Conservation (phyloP, 2,888 invertebrate genomes). For the Arge pagana region DNA sequence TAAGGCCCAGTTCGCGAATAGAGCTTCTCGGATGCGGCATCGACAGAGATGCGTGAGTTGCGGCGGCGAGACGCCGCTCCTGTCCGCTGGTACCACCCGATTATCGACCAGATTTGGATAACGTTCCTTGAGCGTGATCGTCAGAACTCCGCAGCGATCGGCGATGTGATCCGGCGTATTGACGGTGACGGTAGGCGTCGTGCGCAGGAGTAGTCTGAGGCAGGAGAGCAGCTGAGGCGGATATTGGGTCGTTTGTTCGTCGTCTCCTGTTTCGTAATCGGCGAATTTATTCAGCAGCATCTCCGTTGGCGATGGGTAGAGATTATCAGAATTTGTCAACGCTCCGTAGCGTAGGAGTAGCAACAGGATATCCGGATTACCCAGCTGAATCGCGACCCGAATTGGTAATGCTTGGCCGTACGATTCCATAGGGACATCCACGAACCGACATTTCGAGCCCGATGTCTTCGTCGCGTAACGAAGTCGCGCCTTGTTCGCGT, state of each 20-base stretch:
- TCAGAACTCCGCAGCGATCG: slow-evolving; percentile 44
- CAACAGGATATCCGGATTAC: slow-evolving; percentile 74
- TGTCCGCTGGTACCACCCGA: slow-evolving; percentile 64
- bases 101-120: slow-evolving; percentile 63
- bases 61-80: slow-evolving; percentile 68
- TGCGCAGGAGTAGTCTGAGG: slow-evolving; percentile 70
- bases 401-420: slow-evolving; percentile 76
- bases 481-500: slow-evolving; percentile 71
- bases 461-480: slow-evolving; percentile 42
- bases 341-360: slow-evolving; percentile 66
- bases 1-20: slow-evolving; percentile 73
- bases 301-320: slow-evolving; percentile 67
- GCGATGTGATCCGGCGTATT: slow-evolving; percentile 49
- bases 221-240: slow-evolving; percentile 74
- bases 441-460: slow-evolving; percentile 63
- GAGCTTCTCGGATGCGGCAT: slow-evolving; percentile 68
- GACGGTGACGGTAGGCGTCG: slow-evolving; percentile 63
- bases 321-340: slow-evolving; percentile 63
- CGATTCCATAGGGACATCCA: slow-evolving; percentile 82
- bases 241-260: slow-evolving; percentile 61
- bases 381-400: slow-evolving; percentile 75
- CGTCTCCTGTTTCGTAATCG: slow-evolving; percentile 58
- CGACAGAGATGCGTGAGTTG: slow-evolving; percentile 78
- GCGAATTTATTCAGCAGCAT: slow-evolving; percentile 69
- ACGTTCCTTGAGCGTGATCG: slow-evolving; percentile 48